Evolutionary conservation across 2,113 vertebrate species (phyloP), one percentile per base, ranked within the genome.

Genomic region (Lampris megalopsis): DNA sequence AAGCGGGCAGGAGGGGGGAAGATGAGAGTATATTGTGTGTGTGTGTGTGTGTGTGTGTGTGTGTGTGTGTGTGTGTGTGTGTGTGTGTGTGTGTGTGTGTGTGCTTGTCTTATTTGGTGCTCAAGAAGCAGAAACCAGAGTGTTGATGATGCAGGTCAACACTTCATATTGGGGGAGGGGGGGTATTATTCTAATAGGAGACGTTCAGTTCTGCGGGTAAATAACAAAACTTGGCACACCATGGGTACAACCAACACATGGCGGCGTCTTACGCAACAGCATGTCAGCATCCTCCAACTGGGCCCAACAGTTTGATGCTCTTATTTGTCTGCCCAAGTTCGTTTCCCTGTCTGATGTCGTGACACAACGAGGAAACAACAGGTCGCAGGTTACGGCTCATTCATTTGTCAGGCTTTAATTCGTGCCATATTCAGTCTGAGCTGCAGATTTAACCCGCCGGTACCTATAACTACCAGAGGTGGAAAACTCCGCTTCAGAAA

Each of bases 211-310:
- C 64, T 9, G 47, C 76, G 79, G 70, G 62, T 81, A 50, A 78
- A 90, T 83, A 59, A 84, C 83, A 83, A 87, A 83, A 89, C 75
- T 80, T 79, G 80, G 83, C 83, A 60, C 83, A 73, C 75, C 60
- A 49, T 62, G 83, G 69, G 78, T 52, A 77, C 69, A 64, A 82
- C n/a, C n/a, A n/a, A n/a, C n/a, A 76, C 64, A 56, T 4, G 3
- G 79, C 77, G 79, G 58, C 57, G 49, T 36, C 77, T 90, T 91
- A 79, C 47, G 0, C 88, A 89, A 91, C 79, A 36, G 70, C 73
- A 73, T 75, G 79, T 83, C 79, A 79, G 71, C 65, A 74, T 79
- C 81, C 75, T 60, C 52, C 68, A 71, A 43, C 65, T 49, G 66
- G 77, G 78, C 62, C 38, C 66, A 75, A 10, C 43, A 67, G 81